Conservation (phyloP, 2,797 vertebrate species). For the Cephalopachus bancanus region DNA sequence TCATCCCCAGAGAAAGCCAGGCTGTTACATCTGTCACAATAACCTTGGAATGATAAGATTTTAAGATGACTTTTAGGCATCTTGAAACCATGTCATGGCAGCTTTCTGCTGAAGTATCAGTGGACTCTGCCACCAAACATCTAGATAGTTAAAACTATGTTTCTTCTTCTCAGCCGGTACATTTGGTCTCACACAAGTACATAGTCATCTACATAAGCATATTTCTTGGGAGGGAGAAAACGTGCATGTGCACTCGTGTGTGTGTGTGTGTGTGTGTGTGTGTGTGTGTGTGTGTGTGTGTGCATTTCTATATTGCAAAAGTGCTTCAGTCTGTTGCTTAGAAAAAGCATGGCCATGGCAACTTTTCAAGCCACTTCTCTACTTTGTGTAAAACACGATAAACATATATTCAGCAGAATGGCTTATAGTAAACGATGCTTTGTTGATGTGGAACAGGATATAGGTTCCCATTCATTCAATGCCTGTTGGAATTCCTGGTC, state of each 20-base stretch:
- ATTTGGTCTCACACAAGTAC: not conserved
- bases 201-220: not conserved
- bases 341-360: not conserved
- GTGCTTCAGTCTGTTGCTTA: not conserved
- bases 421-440: not conserved
- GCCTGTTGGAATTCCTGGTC: not conserved
- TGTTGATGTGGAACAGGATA: not conserved
- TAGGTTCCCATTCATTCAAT: slow-evolving; percentile 1
- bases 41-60: slow-evolving; percentile 32
- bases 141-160: not conserved
- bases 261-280: not conserved
- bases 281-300: not conserved
- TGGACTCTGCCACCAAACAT: not conserved
- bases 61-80: not conserved
- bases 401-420: slow-evolving; percentile 44
- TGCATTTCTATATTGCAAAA: not conserved
- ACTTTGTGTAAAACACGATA: slow-evolving; percentile 23
- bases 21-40: not conserved
- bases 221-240: slow-evolving; percentile 1
- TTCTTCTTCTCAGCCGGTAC: not conserved
- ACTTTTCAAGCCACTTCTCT: slow-evolving; percentile 58
- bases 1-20: not conserved
- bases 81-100: not conserved
- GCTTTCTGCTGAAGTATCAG: not conserved
- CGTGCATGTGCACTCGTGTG: not conserved